Conservation (phyloP, 2,888 invertebrate genomes). For the Conomelus anceps region DNA sequence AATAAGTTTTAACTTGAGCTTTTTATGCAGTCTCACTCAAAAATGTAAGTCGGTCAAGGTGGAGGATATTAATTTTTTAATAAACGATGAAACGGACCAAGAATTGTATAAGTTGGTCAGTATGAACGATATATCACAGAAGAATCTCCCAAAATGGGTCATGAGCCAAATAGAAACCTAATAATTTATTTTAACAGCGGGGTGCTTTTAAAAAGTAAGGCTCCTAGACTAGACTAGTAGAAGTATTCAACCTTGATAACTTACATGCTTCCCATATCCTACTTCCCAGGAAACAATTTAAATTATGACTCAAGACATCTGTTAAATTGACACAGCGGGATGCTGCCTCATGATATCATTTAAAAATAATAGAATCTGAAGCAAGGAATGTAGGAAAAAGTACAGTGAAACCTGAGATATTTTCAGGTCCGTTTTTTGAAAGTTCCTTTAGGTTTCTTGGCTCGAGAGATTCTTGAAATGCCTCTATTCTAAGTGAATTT, state of each 20-base stretch:
- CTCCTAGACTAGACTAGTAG: neutral
- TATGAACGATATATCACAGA: neutral
- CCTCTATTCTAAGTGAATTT: no score
- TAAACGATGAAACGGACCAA: neutral
- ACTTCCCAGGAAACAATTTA: neutral
- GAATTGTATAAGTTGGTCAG: neutral
- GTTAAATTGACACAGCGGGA: neutral
- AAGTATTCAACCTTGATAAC: neutral
- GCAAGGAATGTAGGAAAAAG: neutral
- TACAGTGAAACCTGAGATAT: neutral
- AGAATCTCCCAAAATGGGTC: neutral
- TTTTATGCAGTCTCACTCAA: neutral
- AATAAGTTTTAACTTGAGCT: neutral
- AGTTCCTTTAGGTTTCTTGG: no score
- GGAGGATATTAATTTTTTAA: neutral
- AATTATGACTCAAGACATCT: neutral
- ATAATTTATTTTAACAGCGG: neutral
- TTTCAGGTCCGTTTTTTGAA: neutral
- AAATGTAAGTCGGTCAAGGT: neutral
- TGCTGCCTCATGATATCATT: neutral
- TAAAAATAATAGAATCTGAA: neutral
- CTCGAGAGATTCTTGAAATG: no score
- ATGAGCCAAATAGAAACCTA: no score
- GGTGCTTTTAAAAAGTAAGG: neutral
- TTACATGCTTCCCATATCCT: no score